Evolutionary conservation across 2,888 invertebrate species (phyloP), one percentile per base, ranked within the genome.

Genomic region (Polymixis lichenea): DNA sequence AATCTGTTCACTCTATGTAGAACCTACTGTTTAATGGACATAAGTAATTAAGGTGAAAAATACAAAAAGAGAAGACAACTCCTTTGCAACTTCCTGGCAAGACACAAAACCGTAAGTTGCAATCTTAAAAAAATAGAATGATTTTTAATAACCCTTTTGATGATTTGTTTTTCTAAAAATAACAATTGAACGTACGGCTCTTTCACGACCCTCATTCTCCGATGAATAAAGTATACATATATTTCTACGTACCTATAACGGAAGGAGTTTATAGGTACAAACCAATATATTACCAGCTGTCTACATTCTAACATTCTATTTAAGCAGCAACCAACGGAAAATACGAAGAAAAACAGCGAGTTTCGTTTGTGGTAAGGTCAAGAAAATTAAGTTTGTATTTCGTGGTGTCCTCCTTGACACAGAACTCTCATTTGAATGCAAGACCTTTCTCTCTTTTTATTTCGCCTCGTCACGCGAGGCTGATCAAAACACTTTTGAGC

Each of bases 401-500:
- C 83, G 85, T 81, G 72, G 82, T 88, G 75, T 89, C 88, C 86
- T 88, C 83, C 83, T 89, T 86, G 85, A 86, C 88, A 86, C 84
- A 75, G 80, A 83, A 76, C 72, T 84, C 89, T 91, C 87, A 93
- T 93, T 93, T 93, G 88, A 90, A 93, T 93, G 91, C 90, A 91
- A 90, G 89, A 84, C 87, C 85, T 84, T 78, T 67, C 79, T 75
- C 78, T 72, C 87, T 90, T 92, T 92, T 91, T 92, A 92, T 91
- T 90, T 88, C 78, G 85, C 84, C 83, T 78, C 89, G 91, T 90
- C 90, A 93, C 90, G 91, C 89, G 88, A 91, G 87, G 89, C 89
- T 92, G 91, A 91, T 92, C 92, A 92, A 92, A 93, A 93, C 90
- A 91, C 90, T 91, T 91, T 91, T 89, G 85, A 88, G 85, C 83